Evolutionary conservation across 2,888 invertebrate species (phyloP).

Genomic region (Leptinotarsa tumamoca): DNA sequence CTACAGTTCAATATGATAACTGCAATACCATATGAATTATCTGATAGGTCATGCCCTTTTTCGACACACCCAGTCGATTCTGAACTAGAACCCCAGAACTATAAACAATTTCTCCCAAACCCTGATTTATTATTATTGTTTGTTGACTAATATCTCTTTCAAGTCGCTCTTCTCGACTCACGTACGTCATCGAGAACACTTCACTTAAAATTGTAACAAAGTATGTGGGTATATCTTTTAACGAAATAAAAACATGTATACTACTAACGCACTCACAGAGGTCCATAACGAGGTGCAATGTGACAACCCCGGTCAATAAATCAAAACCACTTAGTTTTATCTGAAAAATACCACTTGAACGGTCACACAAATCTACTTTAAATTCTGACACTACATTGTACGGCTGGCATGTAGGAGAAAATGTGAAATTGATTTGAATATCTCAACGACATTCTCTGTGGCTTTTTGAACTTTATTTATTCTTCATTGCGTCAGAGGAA

Average conservation of each 20-base stretch:
- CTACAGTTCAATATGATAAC: background rate
- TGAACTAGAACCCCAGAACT: background rate
- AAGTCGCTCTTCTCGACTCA: slow-evolving; percentile 1
- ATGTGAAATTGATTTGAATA: slow-evolving; percentile 41
- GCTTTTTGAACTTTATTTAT: slow-evolving; percentile 30
- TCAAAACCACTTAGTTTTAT: slow-evolving; percentile 49
- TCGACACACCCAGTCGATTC: background rate
- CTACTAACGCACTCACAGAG: slow-evolving; percentile 34
- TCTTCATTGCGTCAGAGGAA: slow-evolving; percentile 9
- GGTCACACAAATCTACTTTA: slow-evolving; percentile 38
- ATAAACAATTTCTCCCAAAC: background rate
- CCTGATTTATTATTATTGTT: slow-evolving; percentile 16
- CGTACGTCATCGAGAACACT: slow-evolving; percentile 14
- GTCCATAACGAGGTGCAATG: slow-evolving; percentile 46
- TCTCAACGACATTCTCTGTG: slow-evolving; percentile 10
- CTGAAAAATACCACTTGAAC: slow-evolving; percentile 37
- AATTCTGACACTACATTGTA: slow-evolving; percentile 45
- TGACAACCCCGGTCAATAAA: slow-evolving; percentile 45
- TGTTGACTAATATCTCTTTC: slow-evolving; percentile 3
- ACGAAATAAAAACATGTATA: slow-evolving; percentile 36
- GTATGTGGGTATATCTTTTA: slow-evolving; percentile 40
- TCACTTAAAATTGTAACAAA: slow-evolving; percentile 26
- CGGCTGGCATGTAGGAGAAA: slow-evolving; percentile 40
- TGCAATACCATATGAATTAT: background rate
- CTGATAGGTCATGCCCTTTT: background rate